Evolutionary conservation across 2,113 vertebrate species (phyloP).

Genomic region (Bufo bufo): DNA sequence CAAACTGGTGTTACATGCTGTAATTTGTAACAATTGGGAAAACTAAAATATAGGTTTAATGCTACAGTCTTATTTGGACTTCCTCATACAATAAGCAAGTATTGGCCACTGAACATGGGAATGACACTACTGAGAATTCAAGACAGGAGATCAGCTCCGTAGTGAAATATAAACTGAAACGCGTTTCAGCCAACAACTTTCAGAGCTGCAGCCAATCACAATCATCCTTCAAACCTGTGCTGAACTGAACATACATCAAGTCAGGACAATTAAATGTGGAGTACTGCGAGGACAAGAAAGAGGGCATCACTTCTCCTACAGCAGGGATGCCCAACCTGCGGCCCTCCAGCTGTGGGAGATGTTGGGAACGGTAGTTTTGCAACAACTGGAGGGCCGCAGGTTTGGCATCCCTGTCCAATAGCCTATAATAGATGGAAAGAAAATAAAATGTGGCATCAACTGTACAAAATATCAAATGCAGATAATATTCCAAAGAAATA

Average conservation of each 20-base stretch:
- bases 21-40: neutral
- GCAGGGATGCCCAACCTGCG: too few species aligned
- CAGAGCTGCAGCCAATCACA: conserved; percentile 31
- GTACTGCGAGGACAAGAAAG: neutral
- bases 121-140: conserved; percentile 40
- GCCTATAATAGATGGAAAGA: neutral
- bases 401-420: neutral
- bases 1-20: neutral
- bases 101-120: conserved; percentile 39
- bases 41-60: neutral
- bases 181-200: conserved; percentile 21
- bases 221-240: conserved; percentile 24
- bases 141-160: neutral
- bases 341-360: too few species aligned
- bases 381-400: too few species aligned
- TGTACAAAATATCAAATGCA: neutral
- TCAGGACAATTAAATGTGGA: conserved; percentile 37
- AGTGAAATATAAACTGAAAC: conserved; percentile 29
- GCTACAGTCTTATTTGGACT: neutral
- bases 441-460: neutral
- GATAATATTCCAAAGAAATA: neutral
- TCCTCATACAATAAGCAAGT: neutral
- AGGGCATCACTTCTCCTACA: neutral
- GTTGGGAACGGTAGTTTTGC: too few species aligned
- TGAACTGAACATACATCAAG: conserved; percentile 25